These are phyloP conservation scores for Pterois miles DNA, from an alignment of 2,797 vertebrate genomes.

Conservation along the genomic window DNA sequence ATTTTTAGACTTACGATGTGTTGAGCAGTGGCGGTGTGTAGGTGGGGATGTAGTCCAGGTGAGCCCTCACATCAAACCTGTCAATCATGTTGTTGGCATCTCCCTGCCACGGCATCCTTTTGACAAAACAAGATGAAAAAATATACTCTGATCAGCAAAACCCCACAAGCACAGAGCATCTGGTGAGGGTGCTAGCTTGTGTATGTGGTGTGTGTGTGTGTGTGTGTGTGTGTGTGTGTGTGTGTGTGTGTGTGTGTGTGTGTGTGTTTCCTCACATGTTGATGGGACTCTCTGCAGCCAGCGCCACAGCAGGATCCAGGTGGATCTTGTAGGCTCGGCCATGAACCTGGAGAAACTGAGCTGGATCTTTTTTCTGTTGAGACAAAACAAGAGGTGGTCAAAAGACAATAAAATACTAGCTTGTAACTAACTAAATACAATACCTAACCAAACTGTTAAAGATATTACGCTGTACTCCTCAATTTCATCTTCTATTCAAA, in stretches of 20 bases:
- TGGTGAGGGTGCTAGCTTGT: neutral
- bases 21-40: constrained; percentile 91
- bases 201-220: neutral
- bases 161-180: neutral
- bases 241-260: too few relatives aligned
- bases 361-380: constrained; percentile 94
- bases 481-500: neutral
- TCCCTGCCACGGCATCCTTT: constrained; percentile 98
- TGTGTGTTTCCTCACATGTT: constrained; percentile 88
- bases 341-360: constrained; percentile 98
- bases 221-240: too few relatives aligned
- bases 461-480: too few relatives aligned
- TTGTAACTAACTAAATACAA: neutral
- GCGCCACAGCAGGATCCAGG: constrained; percentile 92
- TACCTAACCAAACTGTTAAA: neutral
- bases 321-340: constrained; percentile 97
- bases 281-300: constrained; percentile 94
- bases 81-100: constrained; percentile 98
- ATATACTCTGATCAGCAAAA: neutral
- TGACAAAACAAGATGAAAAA: constrained; percentile 6
- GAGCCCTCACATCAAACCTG: constrained; percentile 94
- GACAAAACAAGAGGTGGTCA: constrained; percentile 9
- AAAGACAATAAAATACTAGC: neutral
- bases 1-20: constrained; percentile 86
- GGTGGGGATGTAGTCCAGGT: constrained; percentile 94